Evolutionary conservation across 2,113 vertebrate species (phyloP).

Genomic region (Barbus barbus): DNA sequence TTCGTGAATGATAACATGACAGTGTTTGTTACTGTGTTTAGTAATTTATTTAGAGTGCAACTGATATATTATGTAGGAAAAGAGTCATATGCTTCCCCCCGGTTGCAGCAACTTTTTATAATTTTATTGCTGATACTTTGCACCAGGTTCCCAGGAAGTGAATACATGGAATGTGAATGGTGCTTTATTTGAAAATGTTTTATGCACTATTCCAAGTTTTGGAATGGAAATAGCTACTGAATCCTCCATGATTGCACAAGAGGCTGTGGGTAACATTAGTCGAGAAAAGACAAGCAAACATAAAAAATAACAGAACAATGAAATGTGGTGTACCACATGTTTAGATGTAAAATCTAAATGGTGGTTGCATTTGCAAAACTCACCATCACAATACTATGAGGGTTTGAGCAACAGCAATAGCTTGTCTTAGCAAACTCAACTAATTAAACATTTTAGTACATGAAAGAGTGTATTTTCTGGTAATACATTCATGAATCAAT

Average conservation of each 20-base stretch:
- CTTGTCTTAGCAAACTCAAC: no score
- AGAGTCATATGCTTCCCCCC: neutral
- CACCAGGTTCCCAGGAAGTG: neutral
- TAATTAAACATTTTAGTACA: neutral
- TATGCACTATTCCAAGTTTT: no score
- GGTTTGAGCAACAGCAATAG: neutral
- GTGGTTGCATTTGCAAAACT: neutral
- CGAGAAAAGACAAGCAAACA: neutral
- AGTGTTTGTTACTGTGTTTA: neutral
- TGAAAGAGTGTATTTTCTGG: neutral
- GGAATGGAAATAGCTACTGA: neutral
- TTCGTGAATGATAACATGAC: neutral
- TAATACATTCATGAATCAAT: conserved; percentile 9
- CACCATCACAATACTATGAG: neutral
- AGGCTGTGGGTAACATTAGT: neutral
- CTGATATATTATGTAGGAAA: neutral
- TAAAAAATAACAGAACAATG: neutral
- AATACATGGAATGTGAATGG: neutral
- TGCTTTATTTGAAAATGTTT: neutral
- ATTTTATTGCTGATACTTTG: neutral
- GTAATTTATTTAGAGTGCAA: neutral
- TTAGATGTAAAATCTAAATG: neutral
- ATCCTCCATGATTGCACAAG: neutral
- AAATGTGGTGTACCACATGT: neutral
- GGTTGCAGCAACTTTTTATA: neutral